phyloP scores from a whole-genome alignment of 2,797 vertebrate species.

The Sebastes taczanowskii region DNA sequence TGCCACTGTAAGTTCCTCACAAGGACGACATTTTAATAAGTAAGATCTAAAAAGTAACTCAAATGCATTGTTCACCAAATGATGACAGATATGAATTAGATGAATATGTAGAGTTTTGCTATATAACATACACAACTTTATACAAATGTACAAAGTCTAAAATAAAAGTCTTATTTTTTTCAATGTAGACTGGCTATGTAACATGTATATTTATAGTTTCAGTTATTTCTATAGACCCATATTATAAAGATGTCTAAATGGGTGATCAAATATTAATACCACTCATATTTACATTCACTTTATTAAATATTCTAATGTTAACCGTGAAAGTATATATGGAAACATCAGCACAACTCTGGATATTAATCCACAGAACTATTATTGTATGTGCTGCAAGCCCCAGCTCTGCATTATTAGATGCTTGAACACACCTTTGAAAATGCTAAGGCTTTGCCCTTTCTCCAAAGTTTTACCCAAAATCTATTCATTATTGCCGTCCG shows the following conservation, averaged over 20 bases:
- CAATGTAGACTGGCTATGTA: background rate
- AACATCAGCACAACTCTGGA: background rate
- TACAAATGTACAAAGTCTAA: background rate
- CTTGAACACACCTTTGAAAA: constrained; percentile 36
- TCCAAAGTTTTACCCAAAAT: constrained; percentile 52
- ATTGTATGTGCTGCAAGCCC: background rate
- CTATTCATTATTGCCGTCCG: constrained; percentile 66
- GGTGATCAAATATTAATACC: background rate
- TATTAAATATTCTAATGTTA: background rate
- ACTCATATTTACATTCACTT: background rate
- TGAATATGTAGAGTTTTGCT: background rate
- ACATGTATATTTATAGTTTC: background rate
- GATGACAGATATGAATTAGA: background rate
- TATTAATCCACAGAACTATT: constrained; percentile 1
- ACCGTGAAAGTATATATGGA: background rate
- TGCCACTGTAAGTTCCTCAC: background rate
- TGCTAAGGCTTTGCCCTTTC: constrained; percentile 25
- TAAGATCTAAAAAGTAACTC: background rate
- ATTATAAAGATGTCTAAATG: background rate
- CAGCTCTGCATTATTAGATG: constrained; percentile 28
- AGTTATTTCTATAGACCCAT: background rate
- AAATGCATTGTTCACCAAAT: background rate
- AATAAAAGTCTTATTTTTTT: background rate
- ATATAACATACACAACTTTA: background rate
- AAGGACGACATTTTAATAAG: background rate